Evolutionary conservation across 2,888 invertebrate genomes (phyloP).

Genomic region (Dilophus febrilis): DNA sequence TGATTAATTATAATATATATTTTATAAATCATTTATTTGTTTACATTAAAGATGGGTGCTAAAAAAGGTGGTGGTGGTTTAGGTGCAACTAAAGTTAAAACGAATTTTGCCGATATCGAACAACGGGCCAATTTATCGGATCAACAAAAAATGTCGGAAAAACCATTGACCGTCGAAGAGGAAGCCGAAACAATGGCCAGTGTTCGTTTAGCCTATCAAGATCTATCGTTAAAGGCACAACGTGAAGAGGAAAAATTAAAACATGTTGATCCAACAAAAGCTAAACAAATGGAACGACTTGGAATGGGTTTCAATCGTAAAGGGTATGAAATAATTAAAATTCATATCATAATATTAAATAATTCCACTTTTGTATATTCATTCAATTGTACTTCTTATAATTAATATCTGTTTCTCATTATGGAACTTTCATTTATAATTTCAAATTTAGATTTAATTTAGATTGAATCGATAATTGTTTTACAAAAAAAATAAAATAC

Average conservation of each 20-base stretch:
- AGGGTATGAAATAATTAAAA: constrained; percentile 1
- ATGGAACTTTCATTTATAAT: too few species aligned
- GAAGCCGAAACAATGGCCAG: constrained; percentile 52
- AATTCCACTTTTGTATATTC: too few species aligned
- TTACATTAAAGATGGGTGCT: constrained; percentile 51
- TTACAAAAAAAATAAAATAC: too few species aligned
- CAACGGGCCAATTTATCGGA: constrained; percentile 74
- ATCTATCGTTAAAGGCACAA: constrained; percentile 47
- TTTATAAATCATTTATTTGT: constrained; percentile 5
- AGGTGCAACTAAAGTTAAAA: constrained; percentile 86
- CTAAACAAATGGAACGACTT: constrained; percentile 75
- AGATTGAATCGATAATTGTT: too few species aligned
- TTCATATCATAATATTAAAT: not conserved
- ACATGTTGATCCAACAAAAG: constrained; percentile 62
- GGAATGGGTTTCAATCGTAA: constrained; percentile 64
- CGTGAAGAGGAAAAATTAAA: constrained; percentile 56
- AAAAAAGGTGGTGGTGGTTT: constrained; percentile 66
- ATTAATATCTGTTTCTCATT: too few species aligned
- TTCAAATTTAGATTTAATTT: too few species aligned
- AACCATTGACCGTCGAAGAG: constrained; percentile 35
- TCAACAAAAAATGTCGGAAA: constrained; percentile 40
- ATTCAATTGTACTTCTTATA: too few species aligned
- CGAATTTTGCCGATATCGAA: constrained; percentile 91
- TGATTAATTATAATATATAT: not conserved
- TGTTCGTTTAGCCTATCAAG: constrained; percentile 60